Percentiles rank a stretch among this genome's conserved stretches.
phyloP scores from a whole-genome alignment of 1,140 invertebrate genomes.

The Hycleus phaleratus region DNA sequence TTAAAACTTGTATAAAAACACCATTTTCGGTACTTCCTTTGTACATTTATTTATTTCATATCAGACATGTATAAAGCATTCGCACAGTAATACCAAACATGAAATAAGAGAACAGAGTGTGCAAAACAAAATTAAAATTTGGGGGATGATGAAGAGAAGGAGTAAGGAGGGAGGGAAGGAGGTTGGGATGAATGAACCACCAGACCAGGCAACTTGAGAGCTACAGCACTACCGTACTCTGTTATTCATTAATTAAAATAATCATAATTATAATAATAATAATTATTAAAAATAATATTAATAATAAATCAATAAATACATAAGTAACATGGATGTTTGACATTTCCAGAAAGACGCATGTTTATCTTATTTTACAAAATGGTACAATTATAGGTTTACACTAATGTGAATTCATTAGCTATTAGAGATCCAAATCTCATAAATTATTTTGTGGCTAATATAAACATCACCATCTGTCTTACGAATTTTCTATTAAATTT shows the following conservation, averaged over 20 bases:
- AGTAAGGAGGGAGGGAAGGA: not conserved
- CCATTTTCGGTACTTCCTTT: slow-evolving; percentile 46
- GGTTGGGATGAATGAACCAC: slow-evolving; percentile 32
- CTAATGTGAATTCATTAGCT: slow-evolving; percentile 36
- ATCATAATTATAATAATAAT: slow-evolving; percentile 9
- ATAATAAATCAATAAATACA: slow-evolving; percentile 33
- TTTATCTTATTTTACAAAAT: slow-evolving; percentile 43
- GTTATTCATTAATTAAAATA: slow-evolving; percentile 39
- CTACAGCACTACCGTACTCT: slow-evolving; percentile 29
- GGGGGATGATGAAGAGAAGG: no score
- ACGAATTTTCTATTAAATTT: not conserved
- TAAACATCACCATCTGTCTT: not conserved
- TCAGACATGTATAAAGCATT: slow-evolving; percentile 52
- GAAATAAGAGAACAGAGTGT: slow-evolving; percentile 39
- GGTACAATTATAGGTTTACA: slow-evolving; percentile 41
- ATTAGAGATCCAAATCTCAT: slow-evolving; percentile 28
- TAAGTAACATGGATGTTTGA: slow-evolving; percentile 43
- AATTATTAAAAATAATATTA: slow-evolving; percentile 4
- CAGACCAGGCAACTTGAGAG: slow-evolving; percentile 28
- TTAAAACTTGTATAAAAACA: slow-evolving; percentile 43
- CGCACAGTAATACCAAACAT: slow-evolving; percentile 49
- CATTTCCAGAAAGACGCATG: slow-evolving; percentile 42
- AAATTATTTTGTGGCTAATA: not conserved
- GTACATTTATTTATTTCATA: slow-evolving; percentile 49
- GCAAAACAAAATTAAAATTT: slow-evolving; percentile 29